phyloP scores from a whole-genome alignment of 2,888 invertebrate species.

The Hydriomena furcata region DNA sequence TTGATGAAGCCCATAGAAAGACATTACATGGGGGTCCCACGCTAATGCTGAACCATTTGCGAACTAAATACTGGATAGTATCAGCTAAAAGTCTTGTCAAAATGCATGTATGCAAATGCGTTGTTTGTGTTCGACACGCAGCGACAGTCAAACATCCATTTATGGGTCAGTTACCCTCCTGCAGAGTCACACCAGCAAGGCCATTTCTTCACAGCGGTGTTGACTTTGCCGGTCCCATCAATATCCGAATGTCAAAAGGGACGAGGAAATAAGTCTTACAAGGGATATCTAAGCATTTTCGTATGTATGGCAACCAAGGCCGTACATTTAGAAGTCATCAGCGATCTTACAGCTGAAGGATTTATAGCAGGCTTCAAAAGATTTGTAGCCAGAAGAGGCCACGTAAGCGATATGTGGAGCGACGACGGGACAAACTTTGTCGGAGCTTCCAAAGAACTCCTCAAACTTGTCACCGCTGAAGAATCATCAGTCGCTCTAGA shows the following conservation, averaged over 20 bases:
- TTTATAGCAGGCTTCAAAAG: conserved; percentile 33
- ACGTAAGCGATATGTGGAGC: conserved; percentile 27
- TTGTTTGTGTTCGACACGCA: conserved; percentile 22
- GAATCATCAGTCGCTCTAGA: conserved; percentile 6
- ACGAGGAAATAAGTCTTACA: conserved; percentile 25
- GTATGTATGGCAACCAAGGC: conserved; percentile 39
- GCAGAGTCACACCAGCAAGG: conserved; percentile 19
- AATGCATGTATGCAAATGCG: conserved; percentile 23
- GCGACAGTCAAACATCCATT: conserved; percentile 11
- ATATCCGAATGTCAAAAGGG: conserved; percentile 21
- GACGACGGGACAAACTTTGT: conserved; percentile 33
- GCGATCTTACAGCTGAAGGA: conserved; percentile 37
- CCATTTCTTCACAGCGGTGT: conserved; percentile 25
- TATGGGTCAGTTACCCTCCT: conserved; percentile 33
- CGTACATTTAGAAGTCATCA: conserved; percentile 42
- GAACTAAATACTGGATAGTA: conserved; percentile 31
- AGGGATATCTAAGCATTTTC: conserved; percentile 33
- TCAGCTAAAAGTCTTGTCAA: conserved; percentile 18
- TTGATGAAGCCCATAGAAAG: conserved; percentile 34
- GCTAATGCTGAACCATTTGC: conserved; percentile 29
- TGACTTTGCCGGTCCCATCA: conserved; percentile 31
- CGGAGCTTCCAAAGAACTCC: conserved; percentile 18
- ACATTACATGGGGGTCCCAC: conserved; percentile 38
- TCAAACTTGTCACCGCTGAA: conserved; percentile 17
- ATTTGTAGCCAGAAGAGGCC: conserved; percentile 31